These are phyloP conservation scores for Acrocyrtus sp. DNA, from an alignment of 2,888 invertebrate species.

Conservation along the genomic window DNA sequence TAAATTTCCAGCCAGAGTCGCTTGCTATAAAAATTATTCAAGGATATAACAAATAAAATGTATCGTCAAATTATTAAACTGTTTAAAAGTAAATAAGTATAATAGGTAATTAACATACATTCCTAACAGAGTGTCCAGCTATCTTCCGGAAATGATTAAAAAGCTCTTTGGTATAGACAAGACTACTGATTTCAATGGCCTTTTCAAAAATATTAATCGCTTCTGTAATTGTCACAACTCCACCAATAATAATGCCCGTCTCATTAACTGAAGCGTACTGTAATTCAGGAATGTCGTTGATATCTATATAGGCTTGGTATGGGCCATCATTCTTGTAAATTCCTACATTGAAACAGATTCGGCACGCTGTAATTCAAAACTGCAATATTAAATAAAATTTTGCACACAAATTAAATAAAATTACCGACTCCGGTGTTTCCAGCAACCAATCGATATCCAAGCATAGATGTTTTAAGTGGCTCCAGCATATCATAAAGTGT, in stretches of 20 bases:
- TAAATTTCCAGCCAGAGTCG: constrained; percentile 76
- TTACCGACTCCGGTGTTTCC: constrained; percentile 82
- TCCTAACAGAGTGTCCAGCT: constrained; percentile 77
- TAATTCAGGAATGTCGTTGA: constrained; percentile 72
- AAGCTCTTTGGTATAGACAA: constrained; percentile 72
- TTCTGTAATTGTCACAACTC: constrained; percentile 71
- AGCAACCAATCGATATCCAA: constrained; percentile 74
- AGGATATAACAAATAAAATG: no score
- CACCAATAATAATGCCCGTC: constrained; percentile 70
- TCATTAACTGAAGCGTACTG: constrained; percentile 65
- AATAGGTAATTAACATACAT: constrained; percentile 70
- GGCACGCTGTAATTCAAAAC: not conserved
- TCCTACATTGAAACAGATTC: constrained; percentile 70
- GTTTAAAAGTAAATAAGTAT: constrained; percentile 74
- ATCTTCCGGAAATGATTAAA: constrained; percentile 75
- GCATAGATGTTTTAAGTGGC: constrained; percentile 23
- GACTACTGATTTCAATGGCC: constrained; percentile 65
- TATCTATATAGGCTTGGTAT: constrained; percentile 74
- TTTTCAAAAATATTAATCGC: constrained; percentile 67
- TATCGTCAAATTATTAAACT: constrained; percentile 71
- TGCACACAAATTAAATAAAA: no score
- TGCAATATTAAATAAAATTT: constrained; percentile 63
- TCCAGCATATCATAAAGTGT: constrained; percentile 34
- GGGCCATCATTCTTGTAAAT: constrained; percentile 68
- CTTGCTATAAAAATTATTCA: constrained; percentile 66